Evolutionary conservation across 2,888 invertebrate genomes (phyloP).

Genomic region (Dioctria rufipes): DNA sequence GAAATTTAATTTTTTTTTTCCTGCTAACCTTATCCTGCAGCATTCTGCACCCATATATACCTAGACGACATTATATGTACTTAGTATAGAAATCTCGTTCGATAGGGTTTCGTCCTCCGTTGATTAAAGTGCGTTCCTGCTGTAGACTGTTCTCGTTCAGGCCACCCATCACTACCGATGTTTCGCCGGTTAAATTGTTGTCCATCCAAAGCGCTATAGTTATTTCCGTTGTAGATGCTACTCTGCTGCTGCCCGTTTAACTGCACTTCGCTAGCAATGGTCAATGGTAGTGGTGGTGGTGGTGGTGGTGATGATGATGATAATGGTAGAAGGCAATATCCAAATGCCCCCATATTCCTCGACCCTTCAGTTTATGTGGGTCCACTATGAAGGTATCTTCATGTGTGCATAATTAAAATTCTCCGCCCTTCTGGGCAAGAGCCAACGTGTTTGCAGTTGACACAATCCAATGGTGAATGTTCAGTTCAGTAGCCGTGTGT

Average conservation of each 20-base stretch:
- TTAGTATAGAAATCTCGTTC: not conserved
- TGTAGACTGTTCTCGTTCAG: not conserved
- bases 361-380: not conserved
- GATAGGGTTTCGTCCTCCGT: constrained; percentile 12
- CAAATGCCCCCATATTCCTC: not conserved
- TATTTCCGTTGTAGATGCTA: constrained; percentile 19
- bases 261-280: constrained; percentile 39
- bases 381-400: constrained; percentile 32
- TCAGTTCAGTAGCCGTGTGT: constrained; percentile 39
- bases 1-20: constrained; percentile 48
- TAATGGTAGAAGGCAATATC: no score
- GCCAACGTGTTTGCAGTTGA: constrained; percentile 28
- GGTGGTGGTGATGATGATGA: no score
- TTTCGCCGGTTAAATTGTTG: constrained; percentile 31
- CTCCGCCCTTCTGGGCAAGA: constrained; percentile 22
- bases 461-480: constrained; percentile 43
- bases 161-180: not conserved
- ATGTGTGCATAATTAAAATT: constrained; percentile 53
- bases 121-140: constrained; percentile 49
- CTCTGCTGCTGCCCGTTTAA: constrained; percentile 12
- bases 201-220: constrained; percentile 25
- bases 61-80: constrained; percentile 20
- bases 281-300: not conserved
- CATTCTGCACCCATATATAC: not conserved
- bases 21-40: not conserved